These are phyloP conservation scores for Synanthedon vespiformis DNA, from an alignment of 2,888 invertebrate species.

Conservation along the genomic window DNA sequence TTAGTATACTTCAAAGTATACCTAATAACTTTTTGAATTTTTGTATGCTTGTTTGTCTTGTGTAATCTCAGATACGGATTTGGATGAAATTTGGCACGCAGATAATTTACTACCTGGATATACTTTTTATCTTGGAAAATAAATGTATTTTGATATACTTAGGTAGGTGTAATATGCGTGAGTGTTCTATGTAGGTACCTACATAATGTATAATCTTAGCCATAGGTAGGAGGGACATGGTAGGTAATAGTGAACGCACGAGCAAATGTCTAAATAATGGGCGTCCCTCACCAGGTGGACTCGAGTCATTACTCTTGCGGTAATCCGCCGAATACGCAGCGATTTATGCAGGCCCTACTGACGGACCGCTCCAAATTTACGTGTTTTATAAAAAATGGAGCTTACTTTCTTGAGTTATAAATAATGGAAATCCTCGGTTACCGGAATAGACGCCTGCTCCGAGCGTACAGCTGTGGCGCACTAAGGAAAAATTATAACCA, in stretches of 20 bases:
- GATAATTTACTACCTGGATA: no score
- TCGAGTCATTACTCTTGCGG: constrained; percentile 64
- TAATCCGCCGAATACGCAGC: constrained; percentile 65
- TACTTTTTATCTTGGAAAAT: no score
- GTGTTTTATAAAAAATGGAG: constrained; percentile 65
- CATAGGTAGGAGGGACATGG: neutral
- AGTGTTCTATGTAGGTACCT: no score
- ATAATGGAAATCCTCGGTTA: constrained; percentile 48
- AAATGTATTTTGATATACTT: no score
- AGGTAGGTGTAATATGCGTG: no score
- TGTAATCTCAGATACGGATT: no score
- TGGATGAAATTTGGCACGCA: no score
- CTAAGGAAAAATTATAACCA: neutral
- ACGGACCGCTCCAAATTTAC: constrained; percentile 62
- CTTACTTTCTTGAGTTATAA: constrained; percentile 58
- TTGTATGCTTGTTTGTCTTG: no score
- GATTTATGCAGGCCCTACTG: constrained; percentile 57
- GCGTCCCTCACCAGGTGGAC: constrained; percentile 64
- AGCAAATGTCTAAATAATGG: constrained; percentile 59
- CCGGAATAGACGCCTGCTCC: constrained; percentile 5
- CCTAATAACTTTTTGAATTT: no score
- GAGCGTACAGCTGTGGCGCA: neutral
- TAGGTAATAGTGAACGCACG: constrained; percentile 26
- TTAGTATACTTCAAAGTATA: no score
- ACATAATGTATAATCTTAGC: neutral